phyloP scores from a whole-genome alignment of 1,140 invertebrate genomes.

The Neuroterus valhalla region DNA sequence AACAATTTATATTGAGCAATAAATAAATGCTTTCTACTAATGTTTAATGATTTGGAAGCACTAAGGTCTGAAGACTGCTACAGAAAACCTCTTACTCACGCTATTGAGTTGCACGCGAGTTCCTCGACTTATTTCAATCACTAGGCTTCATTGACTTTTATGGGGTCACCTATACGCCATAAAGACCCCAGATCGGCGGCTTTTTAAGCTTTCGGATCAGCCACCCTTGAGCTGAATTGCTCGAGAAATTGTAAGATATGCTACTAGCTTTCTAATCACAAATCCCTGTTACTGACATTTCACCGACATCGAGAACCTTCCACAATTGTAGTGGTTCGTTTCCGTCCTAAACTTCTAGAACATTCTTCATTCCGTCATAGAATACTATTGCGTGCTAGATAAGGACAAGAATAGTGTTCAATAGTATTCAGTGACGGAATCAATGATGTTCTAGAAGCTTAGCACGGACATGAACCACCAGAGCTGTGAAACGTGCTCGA shows the following conservation, averaged over 20 bases:
- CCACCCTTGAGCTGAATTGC: constrained; percentile 50
- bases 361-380: too few species aligned
- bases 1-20: not conserved
- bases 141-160: constrained; percentile 58
- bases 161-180: constrained; percentile 55
- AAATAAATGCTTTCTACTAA: constrained; percentile 10
- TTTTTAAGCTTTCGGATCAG: constrained; percentile 54
- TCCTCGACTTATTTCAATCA: constrained; percentile 60
- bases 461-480: too few species aligned
- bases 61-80: not conserved
- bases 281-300: too few species aligned
- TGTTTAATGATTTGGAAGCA: not conserved
- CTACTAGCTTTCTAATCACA: too few species aligned
- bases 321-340: too few species aligned
- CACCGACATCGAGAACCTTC: too few species aligned
- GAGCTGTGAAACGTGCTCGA: too few species aligned
- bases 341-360: too few species aligned
- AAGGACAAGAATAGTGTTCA: too few species aligned
- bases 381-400: too few species aligned
- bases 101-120: constrained; percentile 42
- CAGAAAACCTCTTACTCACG: constrained; percentile 1
- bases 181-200: constrained; percentile 43
- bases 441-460: too few species aligned
- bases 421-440: too few species aligned
- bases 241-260: constrained; percentile 43